Evolutionary conservation across 2,888 invertebrate genomes (phyloP), one percentile per base, ranked within the genome.

Genomic region (Blastobasis lacticolella): DNA sequence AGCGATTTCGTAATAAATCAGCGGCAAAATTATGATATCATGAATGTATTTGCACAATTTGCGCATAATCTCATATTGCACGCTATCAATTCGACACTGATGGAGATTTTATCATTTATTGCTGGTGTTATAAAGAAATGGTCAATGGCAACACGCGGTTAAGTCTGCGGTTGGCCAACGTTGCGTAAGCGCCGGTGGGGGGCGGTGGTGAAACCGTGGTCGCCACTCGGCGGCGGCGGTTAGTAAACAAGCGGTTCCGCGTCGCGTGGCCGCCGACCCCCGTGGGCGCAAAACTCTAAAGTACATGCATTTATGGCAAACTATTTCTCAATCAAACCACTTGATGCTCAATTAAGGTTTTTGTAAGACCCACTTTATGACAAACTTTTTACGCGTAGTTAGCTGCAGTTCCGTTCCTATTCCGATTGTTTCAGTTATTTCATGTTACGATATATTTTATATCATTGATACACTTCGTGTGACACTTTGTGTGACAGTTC

Each of bases 151-250:
- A 64, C 69, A 73, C 70, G 73, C 69, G 67, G 69, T 62, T 66
- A 58, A 62, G 57, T 55, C 53, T 54, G 55, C 53, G 51, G 64
- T 78, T 77, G 67, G 68, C 59, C 64, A 78, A 76, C 61, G 67
- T 81, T 81, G 73, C 66, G 78, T 65, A 80, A 81, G 65, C 23
- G 23, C 52, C 54, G 51, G 59, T 67, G 73, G 76, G 74, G 78
- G 78, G 66, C 75, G 73, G 72, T 57, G 54, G 56, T 23, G 55
- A 37, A 53, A 55, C 49, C 38, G 58, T 58, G 57, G 23, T 23
- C 23, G 23, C 23, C 23, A 23, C 23, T 23, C 53, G 57, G 59
- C 60, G 60, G 59, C 60, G 60, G 62, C 58, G 57, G 57, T 50
- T 64, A 60, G 53, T 7, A 67, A 69, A 64, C 64, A 62, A 58